Evolutionary conservation across 2,797 vertebrate species (phyloP), one percentile per base, ranked within the genome.

Genomic region (Pipistrellus pygmaeus): DNA sequence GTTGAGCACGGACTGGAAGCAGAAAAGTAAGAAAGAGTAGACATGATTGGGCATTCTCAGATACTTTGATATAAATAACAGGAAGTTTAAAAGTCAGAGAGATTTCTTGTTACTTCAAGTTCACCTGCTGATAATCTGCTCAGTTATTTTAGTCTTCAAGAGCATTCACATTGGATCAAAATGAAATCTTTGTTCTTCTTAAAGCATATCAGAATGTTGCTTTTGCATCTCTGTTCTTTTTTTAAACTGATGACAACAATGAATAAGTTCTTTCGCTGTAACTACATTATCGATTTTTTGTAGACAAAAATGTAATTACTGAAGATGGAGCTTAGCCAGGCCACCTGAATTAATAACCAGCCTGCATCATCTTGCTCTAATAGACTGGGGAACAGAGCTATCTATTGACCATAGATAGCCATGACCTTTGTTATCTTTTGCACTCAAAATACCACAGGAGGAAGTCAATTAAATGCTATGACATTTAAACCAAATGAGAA

Each of bases 281-380:
- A 35, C 38, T 95, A 85, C 25, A 90, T 78, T 77, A 92, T 96
- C 95, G 96, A 46, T 83, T 14, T 5, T 55, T 85, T 0, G 3
- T 85, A 21, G 73, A 66, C 6, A 55, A 13, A 91, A 94, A 60
- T 14, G 41, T 55, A 95, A 96, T 95, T 94, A 96, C 38, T 83
- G 32, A 78, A 90, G 88, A 96, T 84, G 23, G n/a, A 96, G 68
- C 89, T 95, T 89, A 87, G 48, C 82, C 95, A 94, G 64, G 62
- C 21, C 1, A 96, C 93, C 92, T 96, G 94, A 96, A 95, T 97
- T 96, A 97, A 94, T 97, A 97, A 95, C 55, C 69, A 94, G 44
- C 35, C 57, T 76, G 75, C 93, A 91, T 78, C 27, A 23, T 92
- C 13, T 89, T 91, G 17, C 30, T 85, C 32, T 87, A 48, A 15